Base-by-base conservation (phyloP, 2,797 vertebrate species). In the Adelosebastes latens region DNA sequence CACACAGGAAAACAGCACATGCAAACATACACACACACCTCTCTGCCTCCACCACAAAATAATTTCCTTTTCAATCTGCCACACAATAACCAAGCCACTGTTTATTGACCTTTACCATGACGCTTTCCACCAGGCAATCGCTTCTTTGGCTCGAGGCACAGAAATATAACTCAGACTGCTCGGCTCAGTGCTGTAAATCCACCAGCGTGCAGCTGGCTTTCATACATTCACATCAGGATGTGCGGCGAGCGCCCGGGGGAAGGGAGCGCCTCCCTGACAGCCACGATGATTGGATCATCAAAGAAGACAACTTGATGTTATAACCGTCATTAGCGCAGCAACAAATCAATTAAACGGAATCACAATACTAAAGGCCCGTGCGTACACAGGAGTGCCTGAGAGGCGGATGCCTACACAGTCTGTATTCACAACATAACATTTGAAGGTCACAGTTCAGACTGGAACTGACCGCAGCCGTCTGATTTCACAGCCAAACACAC, bases 51-150 rank as follows among this genome's bases (percentile, higher is more conserved):
- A 67, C 77, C 81, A 27, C 83, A 82, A 90, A 90, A 90, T 89
- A 61, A 95, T 93, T 94, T 93, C 87, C 85, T 92, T 91, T 94
- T 89, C 92, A 91, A 91, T 93, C 90, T 86, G 80, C 83, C 73
- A 79, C 77, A 79, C 82, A 91, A 92, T 89, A 93, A 89, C 88
- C 59, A 42, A 79, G 84, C 79, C 31, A 16, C 78, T 84, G 87
- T 93, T 93, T 90, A 85, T 86, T 94, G 91, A 94, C 93, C 94
- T 94, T 92, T 86, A 83, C 72, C 60, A 46, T 46, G 31, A 74
- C 20, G 77, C 81, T 85, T 77, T 88, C 88, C 86, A 81, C 74
- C 77, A 83, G 83, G 74, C 82, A 79, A 84, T 87, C 80, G 70
- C 72, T 86, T 72, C 74, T 81, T 62, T 75, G 78, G 88, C 87